Base-by-base conservation (phyloP, 2,797 vertebrate species). In the Anguilla obscura region DNA sequence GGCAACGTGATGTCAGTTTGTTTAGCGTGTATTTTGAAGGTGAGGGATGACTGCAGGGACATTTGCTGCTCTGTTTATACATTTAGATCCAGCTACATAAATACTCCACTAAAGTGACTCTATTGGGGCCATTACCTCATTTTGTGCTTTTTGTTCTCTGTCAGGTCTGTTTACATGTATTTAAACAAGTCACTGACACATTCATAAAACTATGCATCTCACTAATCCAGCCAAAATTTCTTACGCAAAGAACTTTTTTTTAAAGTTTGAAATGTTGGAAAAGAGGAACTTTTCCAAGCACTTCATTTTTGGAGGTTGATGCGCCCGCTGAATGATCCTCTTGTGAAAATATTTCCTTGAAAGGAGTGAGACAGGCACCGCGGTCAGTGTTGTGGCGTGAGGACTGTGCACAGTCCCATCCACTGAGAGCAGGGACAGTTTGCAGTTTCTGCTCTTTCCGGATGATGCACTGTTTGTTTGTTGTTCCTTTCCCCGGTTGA, bases 301-400 rank as follows among this genome's bases (percentile, higher is more conserved):
- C 76, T 50, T 86, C 21, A 86, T 85, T 89, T 84, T 33, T 83
- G 4, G 86, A 50, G 76, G 69, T 74, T 88, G 7, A 84, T 83
- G 27, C 14, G 0, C 74, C 74, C 33, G 36, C 74, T 1, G 7
- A 40, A 79, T 6, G 74, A 21, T 16, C 36, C 74, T 79, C 74
- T 63, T 82, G 56, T 74, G 60, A 84, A 82, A 88, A 90, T 88
- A 90, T 93, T 91, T 90, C 80, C 88, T 88, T 90, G 79, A 91
- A 92, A 90, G 92, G 91, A 90, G 52, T 0, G 84, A 87, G 85
- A 45, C 50, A 27, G 85, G 85, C 89, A 87, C 71, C 79, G 50
- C 54, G 87, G 86, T 90, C 88, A 83, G 27, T 12, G 79, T 12
- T 10, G 10, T 33, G 58, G 79, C 27, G 82, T 56, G 2, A 60